Evolutionary conservation across 2,797 vertebrate species (phyloP), one percentile per base, ranked within the genome.

Genomic region (Galago senegalensis): DNA sequence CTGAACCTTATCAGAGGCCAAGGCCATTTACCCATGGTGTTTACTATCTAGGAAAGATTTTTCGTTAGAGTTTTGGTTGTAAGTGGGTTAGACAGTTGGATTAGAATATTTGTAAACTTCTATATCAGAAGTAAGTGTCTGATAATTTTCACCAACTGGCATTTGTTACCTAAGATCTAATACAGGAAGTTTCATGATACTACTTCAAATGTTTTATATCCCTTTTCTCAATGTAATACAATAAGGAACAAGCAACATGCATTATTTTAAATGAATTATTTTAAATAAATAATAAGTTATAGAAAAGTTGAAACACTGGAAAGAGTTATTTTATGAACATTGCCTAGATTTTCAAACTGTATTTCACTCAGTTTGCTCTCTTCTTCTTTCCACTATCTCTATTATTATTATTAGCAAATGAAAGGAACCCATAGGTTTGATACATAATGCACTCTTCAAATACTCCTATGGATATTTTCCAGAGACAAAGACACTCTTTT

Each of bases 211-310:
- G 21, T 3, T 72, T 81, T 75, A 40, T 0, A 25, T 20, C 14
- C 5, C 5, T 23, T 61, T 75, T 8, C 3, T 88, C 37, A 87
- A 37, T 53, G 5, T 3, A 49, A 1, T 70, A 5, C 37, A 58
- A 79, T 53, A 53, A 53, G 49, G 49, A 93, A 58, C 72, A 85
- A 83, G 63, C 49, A 79, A 75, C 3, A 72, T 49, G 67, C 1
- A 3, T 37, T 65, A 63, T 25, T 77, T 75, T 2, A 70, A 92
- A 69, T 88, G 43, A 85, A 88, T 77, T 89, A 67, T 72, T 86
- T 29, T 63, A 67, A 69, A 37, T 20, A 84, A 93, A 80, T n/a
- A 93, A 89, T 91, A 89, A 25, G 13, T 72, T 70, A 75, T 1
- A 91, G 18, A 91, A 80, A 92, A 83, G 5, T 56, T 91, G 17